These are phyloP conservation scores for Anthopleura sola DNA, from an alignment of 64 coral and sea anemone genomes.

Conservation along the genomic window DNA sequence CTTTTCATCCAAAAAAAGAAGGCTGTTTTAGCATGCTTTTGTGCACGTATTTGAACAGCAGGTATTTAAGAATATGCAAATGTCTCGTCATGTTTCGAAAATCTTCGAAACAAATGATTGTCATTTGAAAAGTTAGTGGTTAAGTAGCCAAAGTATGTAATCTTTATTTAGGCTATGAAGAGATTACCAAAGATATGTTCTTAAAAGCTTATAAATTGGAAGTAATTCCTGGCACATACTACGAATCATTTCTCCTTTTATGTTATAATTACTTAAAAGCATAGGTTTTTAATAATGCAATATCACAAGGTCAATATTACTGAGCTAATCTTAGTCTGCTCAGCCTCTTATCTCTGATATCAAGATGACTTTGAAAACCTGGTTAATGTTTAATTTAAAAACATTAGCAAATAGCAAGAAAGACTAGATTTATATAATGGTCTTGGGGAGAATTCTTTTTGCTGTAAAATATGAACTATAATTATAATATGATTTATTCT, in stretches of 20 bases:
- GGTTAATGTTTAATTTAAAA: not conserved
- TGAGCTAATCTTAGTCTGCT: constrained; percentile 8
- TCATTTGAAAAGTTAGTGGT: not conserved
- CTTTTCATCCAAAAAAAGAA: not conserved
- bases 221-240: constrained; percentile 1
- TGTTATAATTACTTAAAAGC: constrained; percentile 21
- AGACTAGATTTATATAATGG: not conserved
- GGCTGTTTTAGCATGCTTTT: not conserved
- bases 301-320: not conserved
- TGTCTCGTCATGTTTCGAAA: not conserved
- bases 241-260: not conserved
- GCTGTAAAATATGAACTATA: not conserved
- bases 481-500: not conserved
- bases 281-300: not conserved
- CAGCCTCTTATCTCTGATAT: not conserved
- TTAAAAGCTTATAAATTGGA: constrained; percentile 16
- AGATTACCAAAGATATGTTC: not conserved
- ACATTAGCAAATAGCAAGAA: not conserved
- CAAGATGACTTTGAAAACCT: not conserved
- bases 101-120: not conserved
- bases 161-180: constrained; percentile 6
- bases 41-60: constrained; percentile 9
- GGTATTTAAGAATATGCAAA: not conserved
- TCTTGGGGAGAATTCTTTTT: not conserved
- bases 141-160: not conserved